These are phyloP conservation scores for Apodemia zela DNA, from an alignment of 2,888 invertebrate genomes.

Conservation along the genomic window DNA sequence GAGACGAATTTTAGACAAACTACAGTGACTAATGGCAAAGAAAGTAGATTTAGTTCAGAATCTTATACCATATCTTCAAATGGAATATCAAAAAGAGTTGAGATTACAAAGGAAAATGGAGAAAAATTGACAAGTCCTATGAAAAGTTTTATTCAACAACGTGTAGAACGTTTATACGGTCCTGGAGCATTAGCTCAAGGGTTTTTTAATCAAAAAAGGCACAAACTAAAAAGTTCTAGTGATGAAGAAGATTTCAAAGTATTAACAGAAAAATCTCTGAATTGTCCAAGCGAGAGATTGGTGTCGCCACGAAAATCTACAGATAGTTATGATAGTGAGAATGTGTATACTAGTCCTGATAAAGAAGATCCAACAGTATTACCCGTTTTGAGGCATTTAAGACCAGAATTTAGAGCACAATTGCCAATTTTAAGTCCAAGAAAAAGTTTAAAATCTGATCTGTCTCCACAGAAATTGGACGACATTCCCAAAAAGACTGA, in stretches of 20 bases:
- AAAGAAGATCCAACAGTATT: constrained; percentile 64
- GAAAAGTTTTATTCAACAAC: constrained; percentile 92
- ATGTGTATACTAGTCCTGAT: constrained; percentile 51
- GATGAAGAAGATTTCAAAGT: constrained; percentile 65
- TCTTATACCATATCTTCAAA: constrained; percentile 74
- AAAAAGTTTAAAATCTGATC: constrained; percentile 56
- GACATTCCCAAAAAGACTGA: constrained; percentile 55
- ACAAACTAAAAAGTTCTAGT: constrained; percentile 63
- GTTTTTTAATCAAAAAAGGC: constrained; percentile 85
- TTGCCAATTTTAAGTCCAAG: constrained; percentile 85
- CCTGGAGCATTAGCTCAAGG: constrained; percentile 92
- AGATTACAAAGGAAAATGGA: constrained; percentile 73
- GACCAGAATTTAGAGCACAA: constrained; percentile 93
- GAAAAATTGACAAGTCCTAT: constrained; percentile 73
- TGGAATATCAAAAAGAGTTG: constrained; percentile 66
- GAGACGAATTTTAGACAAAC: constrained; percentile 71
- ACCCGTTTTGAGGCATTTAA: constrained; percentile 90
- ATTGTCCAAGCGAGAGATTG: constrained; percentile 56
- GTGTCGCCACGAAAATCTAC: constrained; percentile 48
- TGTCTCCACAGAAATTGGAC: constrained; percentile 56
- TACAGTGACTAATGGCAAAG: constrained; percentile 60
- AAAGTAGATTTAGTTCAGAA: constrained; percentile 53
- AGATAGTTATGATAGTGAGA: constrained; percentile 46
- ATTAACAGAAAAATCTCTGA: constrained; percentile 63
- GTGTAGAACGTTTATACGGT: constrained; percentile 93